Evolutionary conservation across 1,140 invertebrate genomes (phyloP), one percentile per base, ranked within the genome.

Genomic region (Pseudomyrmex pallidus): DNA sequence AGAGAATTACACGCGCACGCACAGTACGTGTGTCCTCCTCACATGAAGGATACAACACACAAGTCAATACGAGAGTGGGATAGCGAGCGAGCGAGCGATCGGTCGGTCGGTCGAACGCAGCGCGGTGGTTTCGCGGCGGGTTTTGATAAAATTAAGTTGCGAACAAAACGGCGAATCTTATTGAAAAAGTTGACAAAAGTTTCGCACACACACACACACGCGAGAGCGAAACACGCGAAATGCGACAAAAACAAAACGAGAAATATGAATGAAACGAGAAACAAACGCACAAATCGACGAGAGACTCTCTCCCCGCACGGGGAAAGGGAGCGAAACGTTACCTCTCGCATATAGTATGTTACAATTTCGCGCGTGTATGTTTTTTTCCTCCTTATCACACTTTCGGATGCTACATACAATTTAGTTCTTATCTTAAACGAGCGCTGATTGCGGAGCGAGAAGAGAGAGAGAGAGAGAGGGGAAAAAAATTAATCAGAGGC

Each of bases 401-500:
- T 44, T 52, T 52, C 25, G 48, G 44, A 66, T 9, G n/a, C 8
- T 70, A 59, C 12, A 50, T 72, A 17, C 9, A 59, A 56, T 25
- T 70, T 8, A 35, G 35, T 72, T 72, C 76, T 80, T 80, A 80
- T 80, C 66, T 78, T 13, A 12, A 22, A 48, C 15, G 44, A 70
- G 10, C 22, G 17, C 52, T 70, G 66, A 80, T 80, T 61, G 44
- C 44, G 44, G 7, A 56, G 44, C n/a, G 70, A 80, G 35, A 35
- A 35, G 0, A 35, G 5, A 35, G 35, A 35, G 4, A 35, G 0
- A 35, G 0, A 35, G 0, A 35, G 2, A 1, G 22, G 1, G 22
- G 0, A 35, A 35, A 70, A 72, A 72, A 80, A 72, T 59, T 72
- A 80, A 80, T 80, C 61, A 70, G 5, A n/a, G n/a, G 35, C 70